phyloP scores from a whole-genome alignment of 2,888 invertebrate species.

The Itoplectis maculator region DNA sequence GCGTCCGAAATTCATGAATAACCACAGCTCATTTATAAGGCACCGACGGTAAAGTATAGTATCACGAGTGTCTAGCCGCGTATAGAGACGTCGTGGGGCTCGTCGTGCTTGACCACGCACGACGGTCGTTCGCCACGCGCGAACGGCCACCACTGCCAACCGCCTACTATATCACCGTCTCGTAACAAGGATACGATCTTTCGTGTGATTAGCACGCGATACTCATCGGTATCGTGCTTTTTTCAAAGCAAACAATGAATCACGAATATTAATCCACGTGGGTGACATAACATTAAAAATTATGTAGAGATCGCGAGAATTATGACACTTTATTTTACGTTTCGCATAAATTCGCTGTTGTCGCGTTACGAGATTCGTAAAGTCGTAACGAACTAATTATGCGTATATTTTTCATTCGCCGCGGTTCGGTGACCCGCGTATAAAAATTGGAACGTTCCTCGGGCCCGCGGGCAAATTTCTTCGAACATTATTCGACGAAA shows the following conservation, averaged over 20 bases:
- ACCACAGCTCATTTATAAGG: conserved; percentile 1
- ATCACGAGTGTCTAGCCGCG: neutral
- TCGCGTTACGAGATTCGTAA: neutral
- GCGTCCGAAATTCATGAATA: neutral
- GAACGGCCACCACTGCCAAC: conserved; percentile 64
- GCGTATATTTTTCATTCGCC: neutral
- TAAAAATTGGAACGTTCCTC: neutral
- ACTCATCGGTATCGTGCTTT: neutral
- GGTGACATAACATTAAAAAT: neutral
- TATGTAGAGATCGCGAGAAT: too few relatives aligned
- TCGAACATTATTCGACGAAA: neutral
- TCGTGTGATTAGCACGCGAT: neutral
- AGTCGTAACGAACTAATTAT: conserved; percentile 6
- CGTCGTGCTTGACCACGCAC: conserved; percentile 61
- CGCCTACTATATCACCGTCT: conserved; percentile 21
- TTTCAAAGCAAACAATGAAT: neutral
- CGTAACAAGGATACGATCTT: conserved; percentile 34
- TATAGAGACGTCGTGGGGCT: conserved; percentile 34
- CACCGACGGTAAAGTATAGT: conserved; percentile 5
- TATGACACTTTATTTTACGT: neutral
- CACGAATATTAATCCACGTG: neutral
- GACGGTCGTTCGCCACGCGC: conserved; percentile 67
- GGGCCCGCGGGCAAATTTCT: neutral
- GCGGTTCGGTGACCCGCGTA: neutral
- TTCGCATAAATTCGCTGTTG: neutral